Percentiles rank a stretch among this genome's conserved stretches.
phyloP scores from a whole-genome alignment of 1,140 invertebrate species.

The Neomicropteryx cornuta region DNA sequence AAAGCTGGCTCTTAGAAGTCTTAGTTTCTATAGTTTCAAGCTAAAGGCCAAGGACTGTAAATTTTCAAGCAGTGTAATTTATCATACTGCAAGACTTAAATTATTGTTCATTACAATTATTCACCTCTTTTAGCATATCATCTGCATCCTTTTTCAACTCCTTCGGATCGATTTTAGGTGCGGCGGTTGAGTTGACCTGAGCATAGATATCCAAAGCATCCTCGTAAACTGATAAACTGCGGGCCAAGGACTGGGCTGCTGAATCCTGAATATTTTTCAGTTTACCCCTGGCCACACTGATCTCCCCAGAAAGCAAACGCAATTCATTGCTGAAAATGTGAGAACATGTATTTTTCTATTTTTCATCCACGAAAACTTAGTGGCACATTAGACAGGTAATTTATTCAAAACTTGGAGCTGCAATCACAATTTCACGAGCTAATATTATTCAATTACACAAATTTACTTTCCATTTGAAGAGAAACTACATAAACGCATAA shows the following conservation, averaged over 20 bases:
- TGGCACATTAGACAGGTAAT: too few species aligned
- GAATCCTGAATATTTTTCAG: conserved; percentile 55
- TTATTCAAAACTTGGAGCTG: too few species aligned
- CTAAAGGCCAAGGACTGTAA: too few species aligned
- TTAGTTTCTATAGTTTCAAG: too few species aligned
- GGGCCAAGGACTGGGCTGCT: conserved; percentile 57
- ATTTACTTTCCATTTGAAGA: conserved; percentile 3
- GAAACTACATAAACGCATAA: conserved; percentile 10
- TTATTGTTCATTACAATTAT: too few species aligned
- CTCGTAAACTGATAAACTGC: conserved; percentile 63
- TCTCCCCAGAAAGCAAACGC: conserved; percentile 40
- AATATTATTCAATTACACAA: conserved; percentile 4
- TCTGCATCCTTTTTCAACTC: conserved; percentile 55
- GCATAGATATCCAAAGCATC: conserved; percentile 68
- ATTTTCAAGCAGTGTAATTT: too few species aligned
- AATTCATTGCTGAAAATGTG: conserved; percentile 53
- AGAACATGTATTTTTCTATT: conserved; percentile 14
- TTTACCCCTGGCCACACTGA: conserved; percentile 49
- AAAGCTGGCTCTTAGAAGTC: too few species aligned
- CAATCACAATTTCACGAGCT: too few species aligned
- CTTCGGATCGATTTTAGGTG: conserved; percentile 63
- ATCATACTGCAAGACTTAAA: too few species aligned
- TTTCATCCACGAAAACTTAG: too few species aligned
- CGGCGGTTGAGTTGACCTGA: conserved; percentile 59
- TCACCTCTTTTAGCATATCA: conserved; percentile 46